Evolutionary conservation across 1,140 invertebrate species (phyloP).

Genomic region (Apis mellifera): Amel_HAv3.1 CM009946.2:3907001-3907500

Average conservation of each 20-base stretch:
- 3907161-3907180: not conserved
- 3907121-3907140: slow-evolving; percentile 23
- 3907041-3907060: slow-evolving; percentile 46
- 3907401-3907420: too few relatives aligned
- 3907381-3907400: not conserved
- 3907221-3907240: not conserved
- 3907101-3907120: not conserved
- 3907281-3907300: too few relatives aligned
- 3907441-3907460: not conserved
- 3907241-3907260: not conserved
- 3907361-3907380: not conserved
- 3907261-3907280: too few relatives aligned
- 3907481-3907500: slow-evolving; percentile 31
- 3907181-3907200: not conserved
- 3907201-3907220: not conserved
- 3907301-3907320: too few relatives aligned
- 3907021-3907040: slow-evolving; percentile 67
- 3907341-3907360: too few relatives aligned
- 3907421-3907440: not conserved
- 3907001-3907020: slow-evolving; percentile 81
- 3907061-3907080: slow-evolving; percentile 42
- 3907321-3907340: too few relatives aligned
- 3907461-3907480: not conserved
- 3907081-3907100: slow-evolving; percentile 35
- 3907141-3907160: not conserved